Percentiles rank a stretch among this genome's conserved stretches.
phyloP scores from a whole-genome alignment of 2,113 vertebrate species.

The Gavia stellata region DNA sequence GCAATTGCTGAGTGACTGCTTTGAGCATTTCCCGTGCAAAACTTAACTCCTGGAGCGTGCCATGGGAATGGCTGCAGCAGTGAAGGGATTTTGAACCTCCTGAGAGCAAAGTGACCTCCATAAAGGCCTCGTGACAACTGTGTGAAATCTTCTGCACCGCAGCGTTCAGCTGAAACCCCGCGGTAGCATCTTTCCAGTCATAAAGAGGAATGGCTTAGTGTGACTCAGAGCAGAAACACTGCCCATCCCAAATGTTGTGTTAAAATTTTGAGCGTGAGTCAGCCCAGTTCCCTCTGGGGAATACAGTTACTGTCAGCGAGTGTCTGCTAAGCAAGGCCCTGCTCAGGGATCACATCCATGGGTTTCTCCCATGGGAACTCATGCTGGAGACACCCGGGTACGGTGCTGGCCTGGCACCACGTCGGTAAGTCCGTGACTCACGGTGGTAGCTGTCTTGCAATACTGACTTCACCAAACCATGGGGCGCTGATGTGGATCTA shows the following conservation, averaged over 20 bases:
- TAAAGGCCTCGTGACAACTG: not conserved
- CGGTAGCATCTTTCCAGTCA: not conserved
- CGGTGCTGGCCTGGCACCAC: accelerated
- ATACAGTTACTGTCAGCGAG: not conserved
- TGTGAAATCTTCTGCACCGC: not conserved
- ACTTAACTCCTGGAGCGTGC: not conserved
- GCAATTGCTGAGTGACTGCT: not conserved
- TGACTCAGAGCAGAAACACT: constrained; percentile 39
- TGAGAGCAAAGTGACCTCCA: not conserved
- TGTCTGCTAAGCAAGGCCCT: not conserved
- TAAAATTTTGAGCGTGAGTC: not conserved
- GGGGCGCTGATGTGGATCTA: not conserved
- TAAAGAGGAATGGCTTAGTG: not conserved
- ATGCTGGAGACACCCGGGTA: not conserved
- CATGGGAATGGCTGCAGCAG: not conserved
- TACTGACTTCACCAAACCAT: not conserved
- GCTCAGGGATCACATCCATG: not conserved
- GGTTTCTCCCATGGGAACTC: not conserved
- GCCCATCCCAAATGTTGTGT: not conserved
- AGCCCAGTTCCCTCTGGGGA: not conserved
- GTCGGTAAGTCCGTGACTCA: not conserved
- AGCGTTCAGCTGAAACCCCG: not conserved
- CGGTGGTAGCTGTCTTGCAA: not conserved
- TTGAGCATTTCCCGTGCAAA: not conserved
- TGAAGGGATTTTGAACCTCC: not conserved